Evolutionary conservation across 2,888 invertebrate genomes (phyloP), one percentile per base, ranked within the genome.

Genomic region (Acrobasis suavella): DNA sequence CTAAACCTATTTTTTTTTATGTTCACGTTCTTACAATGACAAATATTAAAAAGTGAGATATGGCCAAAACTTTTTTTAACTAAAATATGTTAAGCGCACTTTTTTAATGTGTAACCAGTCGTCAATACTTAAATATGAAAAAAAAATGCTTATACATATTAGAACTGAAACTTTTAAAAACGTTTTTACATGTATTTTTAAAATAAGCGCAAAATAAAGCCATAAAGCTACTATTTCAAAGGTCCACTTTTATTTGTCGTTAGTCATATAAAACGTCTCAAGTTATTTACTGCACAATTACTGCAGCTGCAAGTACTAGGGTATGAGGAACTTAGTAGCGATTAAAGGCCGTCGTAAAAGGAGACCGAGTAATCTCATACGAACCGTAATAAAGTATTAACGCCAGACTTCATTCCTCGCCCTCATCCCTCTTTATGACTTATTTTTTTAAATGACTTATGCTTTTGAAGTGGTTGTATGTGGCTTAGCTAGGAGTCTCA

Each of bases 281-380:
- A 64, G 51, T 59, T 62, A 58, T 62, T 51, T 52, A 60, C 61
- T 37, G 62, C 54, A 64, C 59, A 60, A 67, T 69, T 65, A 65
- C 64, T 60, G 64, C 49, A 60, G 38, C 52, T 42, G 42, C 32
- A 62, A 62, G 62, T 62, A 62, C 49, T 50, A 55, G 54, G 50
- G 49, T 55, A 49, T 62, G 46, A 62, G 62, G 68, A 80, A 83
- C 81, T 81, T 74, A 75, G 75, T 67, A 73, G 79, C 82, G 81
- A 86, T 86, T 86, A 86, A 86, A 82, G 77, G 75, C 75, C 77
- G 80, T 79, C 84, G 79, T 89, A 85, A 89, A 86, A 80, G 70
- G 75, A 69, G 72, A 78, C 70, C 72, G 70, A 81, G 84, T 83
- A 81, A 86, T 82, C 81, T 86, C 76, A 77, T 77, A 81, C 75